phyloP scores from a whole-genome alignment of 2,797 vertebrate species.

The Labeo calbasu region DNA sequence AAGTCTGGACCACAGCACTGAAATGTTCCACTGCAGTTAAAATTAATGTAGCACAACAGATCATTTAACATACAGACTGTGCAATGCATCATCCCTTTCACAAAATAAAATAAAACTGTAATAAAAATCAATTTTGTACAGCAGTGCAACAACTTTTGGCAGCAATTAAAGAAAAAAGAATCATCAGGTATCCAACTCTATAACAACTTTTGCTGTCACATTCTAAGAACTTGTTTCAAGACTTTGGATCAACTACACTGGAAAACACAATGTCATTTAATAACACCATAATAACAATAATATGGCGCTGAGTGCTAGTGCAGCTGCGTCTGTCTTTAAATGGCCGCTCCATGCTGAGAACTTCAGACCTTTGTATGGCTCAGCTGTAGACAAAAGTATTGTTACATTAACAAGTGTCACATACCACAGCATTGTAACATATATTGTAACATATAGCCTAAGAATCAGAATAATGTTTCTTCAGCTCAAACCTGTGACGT shows the following conservation, averaged over 20 bases:
- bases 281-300: neutral
- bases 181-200: no score
- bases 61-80: neutral
- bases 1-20: neutral
- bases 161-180: no score
- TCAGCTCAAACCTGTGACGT: slow-evolving; percentile 38
- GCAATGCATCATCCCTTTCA: neutral
- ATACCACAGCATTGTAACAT: neutral
- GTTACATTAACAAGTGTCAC: neutral
- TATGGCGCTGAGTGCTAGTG: neutral
- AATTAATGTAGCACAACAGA: neutral
- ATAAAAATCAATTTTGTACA: neutral
- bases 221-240: no score
- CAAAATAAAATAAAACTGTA: neutral
- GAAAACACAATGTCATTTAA: no score
- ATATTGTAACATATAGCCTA: neutral
- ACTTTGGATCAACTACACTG: no score
- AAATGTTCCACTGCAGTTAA: neutral
- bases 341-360: slow-evolving; percentile 12
- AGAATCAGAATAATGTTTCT: neutral
- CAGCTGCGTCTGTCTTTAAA: neutral
- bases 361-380: slow-evolving; percentile 12
- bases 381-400: slow-evolving; percentile 2
- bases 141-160: no score
- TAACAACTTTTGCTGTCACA: no score